Conservation (phyloP, 2,888 invertebrate species). For the Alsophila aescularia region DNA sequence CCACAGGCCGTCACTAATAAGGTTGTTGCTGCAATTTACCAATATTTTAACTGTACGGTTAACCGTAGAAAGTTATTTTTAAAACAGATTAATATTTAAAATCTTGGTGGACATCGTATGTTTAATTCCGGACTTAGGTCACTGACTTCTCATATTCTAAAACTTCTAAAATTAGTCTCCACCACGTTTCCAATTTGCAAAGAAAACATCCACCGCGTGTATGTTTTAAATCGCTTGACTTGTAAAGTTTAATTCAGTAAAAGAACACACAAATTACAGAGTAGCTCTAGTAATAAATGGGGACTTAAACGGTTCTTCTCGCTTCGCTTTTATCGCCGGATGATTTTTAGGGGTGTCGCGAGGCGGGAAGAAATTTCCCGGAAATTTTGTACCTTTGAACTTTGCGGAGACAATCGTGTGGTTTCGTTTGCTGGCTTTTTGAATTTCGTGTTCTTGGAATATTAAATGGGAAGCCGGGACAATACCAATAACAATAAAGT, state of each 20-base stretch:
- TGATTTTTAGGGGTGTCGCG: slow-evolving; percentile 46
- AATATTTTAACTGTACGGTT: too few species aligned
- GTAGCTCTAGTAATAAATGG: slow-evolving; percentile 51
- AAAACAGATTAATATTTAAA: too few species aligned
- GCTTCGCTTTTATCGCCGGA: slow-evolving; percentile 48
- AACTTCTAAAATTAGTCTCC: slow-evolving; percentile 6
- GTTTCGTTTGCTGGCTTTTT: neutral
- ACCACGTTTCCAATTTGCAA: slow-evolving; percentile 31
- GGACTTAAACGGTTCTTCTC: slow-evolving; percentile 58
- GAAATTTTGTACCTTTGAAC: slow-evolving; percentile 4
- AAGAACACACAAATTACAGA: slow-evolving; percentile 50
- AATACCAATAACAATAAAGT: neutral
- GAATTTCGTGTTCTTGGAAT: neutral
- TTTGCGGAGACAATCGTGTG: neutral
- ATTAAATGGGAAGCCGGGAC: neutral
- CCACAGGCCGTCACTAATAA: too few species aligned
- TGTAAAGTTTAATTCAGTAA: slow-evolving; percentile 35
- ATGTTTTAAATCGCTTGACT: slow-evolving; percentile 33
- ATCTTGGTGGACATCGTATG: too few species aligned
- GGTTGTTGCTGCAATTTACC: too few species aligned
- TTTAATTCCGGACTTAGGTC: too few species aligned
- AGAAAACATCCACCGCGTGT: slow-evolving; percentile 21
- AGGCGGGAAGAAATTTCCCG: neutral
- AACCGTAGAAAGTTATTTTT: too few species aligned
- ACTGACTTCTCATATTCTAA: neutral